Conservation (phyloP, 2,113 vertebrate genomes). For the Epinephelus cyanopodus region DNA sequence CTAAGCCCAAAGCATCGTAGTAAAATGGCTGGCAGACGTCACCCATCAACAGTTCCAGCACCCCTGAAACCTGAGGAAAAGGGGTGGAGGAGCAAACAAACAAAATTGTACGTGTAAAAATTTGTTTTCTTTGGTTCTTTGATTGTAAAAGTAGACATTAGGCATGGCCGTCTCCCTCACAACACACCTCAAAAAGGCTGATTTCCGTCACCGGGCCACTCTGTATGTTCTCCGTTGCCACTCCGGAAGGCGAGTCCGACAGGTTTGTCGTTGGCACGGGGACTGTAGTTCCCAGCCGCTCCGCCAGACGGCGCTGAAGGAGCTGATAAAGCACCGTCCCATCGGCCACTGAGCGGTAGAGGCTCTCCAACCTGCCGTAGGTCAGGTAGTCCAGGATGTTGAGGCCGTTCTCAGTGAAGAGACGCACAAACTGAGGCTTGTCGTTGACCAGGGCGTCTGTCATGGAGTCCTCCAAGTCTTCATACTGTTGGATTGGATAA, state of each 20-base stretch:
- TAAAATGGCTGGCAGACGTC: slow-evolving; percentile 87
- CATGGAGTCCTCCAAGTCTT: slow-evolving; percentile 89
- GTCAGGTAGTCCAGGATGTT: slow-evolving; percentile 89
- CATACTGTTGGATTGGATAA: slow-evolving; percentile 60
- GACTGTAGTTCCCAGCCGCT: slow-evolving; percentile 48
- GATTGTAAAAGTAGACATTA: not conserved
- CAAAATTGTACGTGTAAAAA: too few relatives aligned
- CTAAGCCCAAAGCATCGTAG: slow-evolving; percentile 56
- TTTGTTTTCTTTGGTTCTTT: not conserved
- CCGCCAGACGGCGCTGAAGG: slow-evolving; percentile 79
- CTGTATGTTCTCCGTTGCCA: not conserved
- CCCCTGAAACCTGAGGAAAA: slow-evolving; percentile 79
- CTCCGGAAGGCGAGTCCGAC: slow-evolving; percentile 6
- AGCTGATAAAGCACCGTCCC: slow-evolving; percentile 81
- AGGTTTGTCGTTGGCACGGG: not conserved
- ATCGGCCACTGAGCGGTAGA: slow-evolving; percentile 84
- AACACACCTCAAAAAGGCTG: slow-evolving; percentile 82
- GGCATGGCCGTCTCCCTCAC: too few relatives aligned
- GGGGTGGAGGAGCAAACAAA: not conserved
- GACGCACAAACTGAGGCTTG: slow-evolving; percentile 90
- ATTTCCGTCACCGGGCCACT: slow-evolving; percentile 27
- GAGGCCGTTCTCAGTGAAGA: slow-evolving; percentile 90
- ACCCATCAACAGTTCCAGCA: slow-evolving; percentile 87
- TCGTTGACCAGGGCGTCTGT: slow-evolving; percentile 89
- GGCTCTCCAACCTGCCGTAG: slow-evolving; percentile 81